Conservation (phyloP, 2,888 invertebrate genomes). For the Molanna angustata region DNA sequence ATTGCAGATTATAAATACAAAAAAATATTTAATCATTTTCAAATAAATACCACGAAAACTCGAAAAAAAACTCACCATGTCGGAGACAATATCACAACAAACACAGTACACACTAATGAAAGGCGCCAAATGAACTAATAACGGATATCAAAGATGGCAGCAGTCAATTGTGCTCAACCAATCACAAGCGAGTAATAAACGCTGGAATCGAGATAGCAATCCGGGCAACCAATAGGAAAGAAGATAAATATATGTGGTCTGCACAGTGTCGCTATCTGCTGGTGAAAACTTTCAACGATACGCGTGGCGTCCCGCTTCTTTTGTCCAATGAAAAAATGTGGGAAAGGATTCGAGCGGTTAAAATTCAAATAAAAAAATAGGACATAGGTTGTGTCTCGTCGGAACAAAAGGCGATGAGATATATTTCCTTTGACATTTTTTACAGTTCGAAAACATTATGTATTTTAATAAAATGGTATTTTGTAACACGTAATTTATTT, state of each 20-base stretch:
- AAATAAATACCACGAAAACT: constrained; percentile 47
- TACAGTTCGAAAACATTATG: no score
- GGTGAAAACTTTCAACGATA: constrained; percentile 1
- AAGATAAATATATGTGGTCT: neutral
- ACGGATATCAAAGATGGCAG: constrained; percentile 49
- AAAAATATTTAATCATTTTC: constrained; percentile 40
- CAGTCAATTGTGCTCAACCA: constrained; percentile 31
- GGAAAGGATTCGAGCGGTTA: constrained; percentile 5
- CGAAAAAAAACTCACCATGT: constrained; percentile 56
- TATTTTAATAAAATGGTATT: no score
- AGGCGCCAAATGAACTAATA: constrained; percentile 51
- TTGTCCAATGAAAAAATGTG: constrained; percentile 18
- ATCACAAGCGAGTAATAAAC: constrained; percentile 8
- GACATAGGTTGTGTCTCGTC: no score
- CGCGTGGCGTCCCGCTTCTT: constrained; percentile 25
- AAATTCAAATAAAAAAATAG: neutral
- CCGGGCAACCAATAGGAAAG: constrained; percentile 8
- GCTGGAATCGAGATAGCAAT: constrained; percentile 16
- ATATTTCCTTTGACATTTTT: no score
- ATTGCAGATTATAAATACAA: constrained; percentile 43
- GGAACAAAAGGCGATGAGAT: no score
- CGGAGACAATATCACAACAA: constrained; percentile 55
- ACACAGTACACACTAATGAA: constrained; percentile 51
- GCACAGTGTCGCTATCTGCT: constrained; percentile 15
- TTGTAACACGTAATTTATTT: no score